A percentile compares a stretch with the other conserved stretches of the same genome.
Evolutionary conservation across 1,140 invertebrate species (phyloP).

Genomic region (Saccostrea echinata): DNA sequence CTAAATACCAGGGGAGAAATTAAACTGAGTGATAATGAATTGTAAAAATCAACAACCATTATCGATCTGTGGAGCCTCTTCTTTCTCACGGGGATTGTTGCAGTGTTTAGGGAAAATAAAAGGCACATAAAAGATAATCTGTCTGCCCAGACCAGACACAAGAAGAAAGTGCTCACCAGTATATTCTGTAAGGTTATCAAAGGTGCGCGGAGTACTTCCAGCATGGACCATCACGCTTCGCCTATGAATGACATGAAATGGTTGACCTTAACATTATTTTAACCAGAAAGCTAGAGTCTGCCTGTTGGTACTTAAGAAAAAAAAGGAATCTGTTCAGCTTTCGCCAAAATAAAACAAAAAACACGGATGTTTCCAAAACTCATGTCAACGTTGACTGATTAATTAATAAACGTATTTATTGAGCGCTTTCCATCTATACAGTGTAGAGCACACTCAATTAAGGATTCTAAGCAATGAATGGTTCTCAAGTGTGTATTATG

Average conservation of each 20-base stretch:
- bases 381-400: no score
- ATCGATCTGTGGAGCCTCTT: not conserved
- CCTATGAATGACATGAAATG: not conserved
- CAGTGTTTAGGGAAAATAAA: constrained; percentile 35
- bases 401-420: no score
- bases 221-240: not conserved
- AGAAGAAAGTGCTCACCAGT: no score
- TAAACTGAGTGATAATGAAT: constrained; percentile 20
- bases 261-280: not conserved
- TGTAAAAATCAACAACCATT: constrained; percentile 25
- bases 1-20: constrained; percentile 23
- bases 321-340: no score
- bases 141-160: not conserved
- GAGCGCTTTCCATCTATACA: no score
- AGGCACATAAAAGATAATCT: constrained; percentile 29
- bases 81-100: constrained; percentile 23
- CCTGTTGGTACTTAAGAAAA: no score
- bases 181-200: not conserved
- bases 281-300: no score
- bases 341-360: no score
- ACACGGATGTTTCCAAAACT: no score
- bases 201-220: not conserved
- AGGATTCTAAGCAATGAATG: no score
- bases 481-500: no score
- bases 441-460: no score